Conservation (phyloP, 2,888 invertebrate genomes). For the Sinopyrophorus schimmeli region DNA sequence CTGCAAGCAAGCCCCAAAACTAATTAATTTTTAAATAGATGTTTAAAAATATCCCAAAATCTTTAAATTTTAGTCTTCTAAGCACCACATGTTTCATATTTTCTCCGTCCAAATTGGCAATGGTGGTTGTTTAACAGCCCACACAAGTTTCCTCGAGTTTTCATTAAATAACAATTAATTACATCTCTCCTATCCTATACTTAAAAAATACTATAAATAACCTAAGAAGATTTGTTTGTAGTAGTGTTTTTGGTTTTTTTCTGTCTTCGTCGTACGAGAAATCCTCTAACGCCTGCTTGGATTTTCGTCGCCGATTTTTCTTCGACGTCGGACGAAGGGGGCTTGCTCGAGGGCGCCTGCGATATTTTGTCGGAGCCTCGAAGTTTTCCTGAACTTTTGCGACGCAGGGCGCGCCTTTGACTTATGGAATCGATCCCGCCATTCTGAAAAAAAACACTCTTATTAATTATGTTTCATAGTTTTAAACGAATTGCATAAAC, state of each 20-base stretch:
- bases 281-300: constrained; percentile 61
- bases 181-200: neutral
- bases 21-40: too few relatives aligned
- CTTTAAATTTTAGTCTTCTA: too few relatives aligned
- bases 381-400: constrained; percentile 43
- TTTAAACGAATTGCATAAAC: too few relatives aligned
- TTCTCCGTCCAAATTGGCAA: too few relatives aligned
- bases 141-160: constrained; percentile 2
- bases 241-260: constrained; percentile 43
- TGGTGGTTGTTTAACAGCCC: too few relatives aligned
- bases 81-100: too few relatives aligned
- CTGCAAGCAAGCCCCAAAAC: too few relatives aligned
- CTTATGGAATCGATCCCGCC: constrained; percentile 39
- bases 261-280: constrained; percentile 58
- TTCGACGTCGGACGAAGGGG: constrained; percentile 45
- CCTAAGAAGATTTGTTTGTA: constrained; percentile 8
- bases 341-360: constrained; percentile 21
- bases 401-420: constrained; percentile 41
- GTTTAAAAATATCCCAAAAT: too few relatives aligned
- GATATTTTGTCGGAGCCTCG: constrained; percentile 20
- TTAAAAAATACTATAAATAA: constrained; percentile 4
- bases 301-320: constrained; percentile 60
- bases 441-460: constrained; percentile 45
- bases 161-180: neutral
- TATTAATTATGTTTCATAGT: too few relatives aligned